Conservation (phyloP, 2,113 vertebrate genomes). For the Promerops cafer region DNA sequence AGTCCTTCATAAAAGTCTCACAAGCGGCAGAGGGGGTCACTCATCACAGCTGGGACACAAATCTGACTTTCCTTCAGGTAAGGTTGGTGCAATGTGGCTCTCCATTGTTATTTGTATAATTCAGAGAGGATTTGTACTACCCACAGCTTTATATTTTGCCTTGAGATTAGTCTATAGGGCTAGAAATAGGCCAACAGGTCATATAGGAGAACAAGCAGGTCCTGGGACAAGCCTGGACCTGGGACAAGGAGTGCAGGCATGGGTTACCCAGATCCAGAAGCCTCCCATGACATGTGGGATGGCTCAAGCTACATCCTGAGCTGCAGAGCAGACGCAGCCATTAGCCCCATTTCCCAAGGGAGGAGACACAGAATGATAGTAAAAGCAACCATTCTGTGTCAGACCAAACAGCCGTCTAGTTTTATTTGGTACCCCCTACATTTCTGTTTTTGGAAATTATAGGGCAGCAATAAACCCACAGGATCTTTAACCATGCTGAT, state of each 20-base stretch:
- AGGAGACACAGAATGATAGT: background rate
- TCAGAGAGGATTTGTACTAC: background rate
- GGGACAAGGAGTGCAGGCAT: background rate
- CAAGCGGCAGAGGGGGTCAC: background rate
- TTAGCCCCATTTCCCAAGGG: background rate
- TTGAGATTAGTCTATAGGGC: background rate
- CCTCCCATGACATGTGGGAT: accelerated
- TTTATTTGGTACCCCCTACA: background rate
- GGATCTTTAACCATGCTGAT: background rate
- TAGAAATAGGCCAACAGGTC: background rate
- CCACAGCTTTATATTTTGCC: background rate
- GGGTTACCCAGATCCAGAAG: background rate
- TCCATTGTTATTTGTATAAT: background rate
- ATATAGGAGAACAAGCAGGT: background rate
- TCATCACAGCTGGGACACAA: background rate
- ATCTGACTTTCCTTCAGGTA: background rate
- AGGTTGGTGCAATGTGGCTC: background rate
- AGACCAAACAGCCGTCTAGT: background rate
- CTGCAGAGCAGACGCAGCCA: background rate
- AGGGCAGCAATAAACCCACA: background rate
- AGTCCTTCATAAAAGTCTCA: background rate
- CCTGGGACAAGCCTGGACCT: background rate
- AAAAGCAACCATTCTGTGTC: background rate
- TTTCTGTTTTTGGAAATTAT: background rate
- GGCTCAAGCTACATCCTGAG: background rate